These are phyloP conservation scores for Plestiodon gilberti DNA, from an alignment of 2,113 vertebrate genomes.

Conservation along the genomic window DNA sequence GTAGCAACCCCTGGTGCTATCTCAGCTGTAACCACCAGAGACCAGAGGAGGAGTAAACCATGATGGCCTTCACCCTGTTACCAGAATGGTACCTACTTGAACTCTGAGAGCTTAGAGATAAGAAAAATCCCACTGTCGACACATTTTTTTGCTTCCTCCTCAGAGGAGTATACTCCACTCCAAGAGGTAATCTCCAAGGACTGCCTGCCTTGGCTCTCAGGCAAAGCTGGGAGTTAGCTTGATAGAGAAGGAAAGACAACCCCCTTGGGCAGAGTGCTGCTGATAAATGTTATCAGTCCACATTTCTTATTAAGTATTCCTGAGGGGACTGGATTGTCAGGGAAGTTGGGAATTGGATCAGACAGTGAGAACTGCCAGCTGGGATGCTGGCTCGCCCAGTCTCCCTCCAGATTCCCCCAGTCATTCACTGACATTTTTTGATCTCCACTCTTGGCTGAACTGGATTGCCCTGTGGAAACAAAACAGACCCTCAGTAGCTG, in stretches of 20 bases:
- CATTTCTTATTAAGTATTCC: neutral
- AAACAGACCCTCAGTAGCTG: neutral
- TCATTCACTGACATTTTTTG: conserved; percentile 32
- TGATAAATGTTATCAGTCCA: neutral
- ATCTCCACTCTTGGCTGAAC: neutral
- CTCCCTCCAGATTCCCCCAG: neutral
- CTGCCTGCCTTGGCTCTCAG: rapidly evolving
- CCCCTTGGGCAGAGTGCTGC: conserved; percentile 5
- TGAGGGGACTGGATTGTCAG: neutral
- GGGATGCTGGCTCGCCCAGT: neutral
- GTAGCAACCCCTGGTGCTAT: neutral
- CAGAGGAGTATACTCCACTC: rapidly evolving
- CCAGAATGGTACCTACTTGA: rapidly evolving
- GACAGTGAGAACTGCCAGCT: neutral
- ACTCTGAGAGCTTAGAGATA: rapidly evolving
- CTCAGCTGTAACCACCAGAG: neutral
- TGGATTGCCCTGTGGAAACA: neutral
- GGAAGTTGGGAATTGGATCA: neutral
- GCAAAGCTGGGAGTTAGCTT: neutral
- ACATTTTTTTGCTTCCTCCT: rapidly evolving
- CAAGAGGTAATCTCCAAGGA: neutral
- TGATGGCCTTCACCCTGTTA: neutral
- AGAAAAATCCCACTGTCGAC: neutral
- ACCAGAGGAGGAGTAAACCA: rapidly evolving
- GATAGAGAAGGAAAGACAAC: neutral